Evolutionary conservation across 2,888 invertebrate species (phyloP).

Genomic region (Ellobium chinense): DNA sequence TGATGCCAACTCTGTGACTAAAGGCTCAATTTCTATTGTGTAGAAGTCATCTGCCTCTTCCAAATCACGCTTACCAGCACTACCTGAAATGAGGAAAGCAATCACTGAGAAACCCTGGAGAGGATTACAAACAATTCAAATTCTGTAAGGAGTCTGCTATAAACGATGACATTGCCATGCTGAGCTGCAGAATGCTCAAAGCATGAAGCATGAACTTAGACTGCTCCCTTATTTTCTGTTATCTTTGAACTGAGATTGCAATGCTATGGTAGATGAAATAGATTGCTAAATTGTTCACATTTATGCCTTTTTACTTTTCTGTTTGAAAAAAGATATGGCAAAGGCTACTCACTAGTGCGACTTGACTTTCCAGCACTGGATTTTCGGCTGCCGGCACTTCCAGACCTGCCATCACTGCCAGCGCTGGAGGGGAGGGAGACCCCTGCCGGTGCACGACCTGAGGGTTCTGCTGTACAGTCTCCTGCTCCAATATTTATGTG

Average conservation of each 20-base stretch:
- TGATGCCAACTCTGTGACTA: slow-evolving; percentile 70
- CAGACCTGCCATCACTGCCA: slow-evolving; percentile 30
- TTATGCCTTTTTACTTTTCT: no score
- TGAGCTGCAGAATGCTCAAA: no score
- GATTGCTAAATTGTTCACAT: no score
- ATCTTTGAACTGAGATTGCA: no score
- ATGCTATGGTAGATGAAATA: not conserved
- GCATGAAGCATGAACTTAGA: no score
- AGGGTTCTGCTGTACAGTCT: not conserved
- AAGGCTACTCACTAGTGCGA: slow-evolving; percentile 24
- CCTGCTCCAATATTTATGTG: not conserved
- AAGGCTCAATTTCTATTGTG: slow-evolving; percentile 66
- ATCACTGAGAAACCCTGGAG: no score
- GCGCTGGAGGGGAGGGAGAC: not conserved
- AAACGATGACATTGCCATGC: no score
- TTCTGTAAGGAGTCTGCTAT: no score
- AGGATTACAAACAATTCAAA: no score
- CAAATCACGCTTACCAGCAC: slow-evolving; percentile 68
- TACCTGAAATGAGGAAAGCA: slow-evolving; percentile 53
- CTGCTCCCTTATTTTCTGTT: no score
- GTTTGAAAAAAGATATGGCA: no score
- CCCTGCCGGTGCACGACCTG: not conserved
- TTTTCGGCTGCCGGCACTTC: slow-evolving; percentile 53
- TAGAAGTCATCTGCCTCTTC: slow-evolving; percentile 64
- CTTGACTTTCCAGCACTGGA: slow-evolving; percentile 51